Evolutionary conservation across 1,140 invertebrate species (phyloP).

Genomic region (Papilio helenus): DNA sequence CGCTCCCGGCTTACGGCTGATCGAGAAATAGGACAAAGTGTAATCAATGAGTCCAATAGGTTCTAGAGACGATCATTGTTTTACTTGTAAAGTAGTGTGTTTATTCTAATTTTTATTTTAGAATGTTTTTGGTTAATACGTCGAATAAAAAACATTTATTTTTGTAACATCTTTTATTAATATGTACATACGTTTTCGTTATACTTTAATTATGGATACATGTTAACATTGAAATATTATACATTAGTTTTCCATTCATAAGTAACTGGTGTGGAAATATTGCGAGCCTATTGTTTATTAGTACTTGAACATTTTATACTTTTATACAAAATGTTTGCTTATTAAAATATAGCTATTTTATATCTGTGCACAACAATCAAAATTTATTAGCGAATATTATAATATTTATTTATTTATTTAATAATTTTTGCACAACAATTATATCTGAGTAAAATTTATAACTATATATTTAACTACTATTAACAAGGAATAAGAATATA

Average conservation of each 20-base stretch:
- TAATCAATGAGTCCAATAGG: background rate
- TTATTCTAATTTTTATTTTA: background rate
- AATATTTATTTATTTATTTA: too few relatives aligned
- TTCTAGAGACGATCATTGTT: too few relatives aligned
- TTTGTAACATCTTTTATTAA: slow-evolving; percentile 29
- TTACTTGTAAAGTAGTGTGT: too few relatives aligned
- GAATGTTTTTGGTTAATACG: background rate
- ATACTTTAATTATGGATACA: background rate
- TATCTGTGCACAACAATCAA: slow-evolving; percentile 19
- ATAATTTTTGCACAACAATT: background rate
- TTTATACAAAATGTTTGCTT: slow-evolving; percentile 34
- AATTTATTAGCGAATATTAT: slow-evolving; percentile 1
- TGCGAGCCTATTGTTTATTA: slow-evolving; percentile 22
- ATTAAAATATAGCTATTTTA: slow-evolving; percentile 14
- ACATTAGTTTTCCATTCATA: slow-evolving; percentile 27
- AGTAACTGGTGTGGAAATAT: slow-evolving; percentile 33
- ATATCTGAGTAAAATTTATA: background rate
- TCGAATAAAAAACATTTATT: slow-evolving; percentile 7
- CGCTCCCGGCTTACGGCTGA: too few relatives aligned
- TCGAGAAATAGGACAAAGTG: background rate
- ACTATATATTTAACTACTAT: background rate
- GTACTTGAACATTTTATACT: slow-evolving; percentile 1
- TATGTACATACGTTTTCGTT: slow-evolving; percentile 22
- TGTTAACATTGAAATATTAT: slow-evolving; percentile 26
- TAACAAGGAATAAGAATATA: background rate